A percentile compares a stretch with the other conserved stretches of the same genome.
Evolutionary conservation across 2,888 invertebrate species (phyloP).

Genomic region (Cetonia aurata): DNA sequence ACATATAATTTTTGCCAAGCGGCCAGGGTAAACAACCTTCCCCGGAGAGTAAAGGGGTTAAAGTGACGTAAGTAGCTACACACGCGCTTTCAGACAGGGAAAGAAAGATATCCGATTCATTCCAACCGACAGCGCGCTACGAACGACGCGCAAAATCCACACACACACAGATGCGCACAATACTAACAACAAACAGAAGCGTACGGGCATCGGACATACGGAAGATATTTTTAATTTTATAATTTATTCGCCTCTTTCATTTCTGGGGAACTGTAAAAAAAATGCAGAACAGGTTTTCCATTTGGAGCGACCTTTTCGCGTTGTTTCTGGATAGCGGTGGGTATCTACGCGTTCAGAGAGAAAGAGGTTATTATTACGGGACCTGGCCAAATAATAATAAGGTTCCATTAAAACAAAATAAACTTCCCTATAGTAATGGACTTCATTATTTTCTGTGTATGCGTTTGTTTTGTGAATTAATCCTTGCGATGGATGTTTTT

Average conservation of each 20-base stretch:
- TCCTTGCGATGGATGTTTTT: background rate
- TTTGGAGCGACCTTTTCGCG: conserved; percentile 29
- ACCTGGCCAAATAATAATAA: background rate
- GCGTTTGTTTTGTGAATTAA: background rate
- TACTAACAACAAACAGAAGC: background rate
- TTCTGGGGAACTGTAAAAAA: conserved; percentile 30
- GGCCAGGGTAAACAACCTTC: conserved; percentile 44
- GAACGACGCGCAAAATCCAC: background rate
- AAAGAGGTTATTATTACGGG: conserved; percentile 15
- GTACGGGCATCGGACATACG: conserved; percentile 18
- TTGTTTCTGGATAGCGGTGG: conserved; percentile 14
- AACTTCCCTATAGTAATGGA: too few species aligned
- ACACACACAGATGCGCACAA: conserved; percentile 1
- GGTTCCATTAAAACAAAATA: background rate
- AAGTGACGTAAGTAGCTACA: conserved; percentile 38
- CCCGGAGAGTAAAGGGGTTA: conserved; percentile 42
- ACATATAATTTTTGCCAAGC: conserved; percentile 37
- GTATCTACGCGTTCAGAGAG: conserved; percentile 18
- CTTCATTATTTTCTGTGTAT: background rate
- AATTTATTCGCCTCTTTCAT: conserved; percentile 39
- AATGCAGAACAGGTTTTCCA: conserved; percentile 37
- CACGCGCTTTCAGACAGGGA: background rate
- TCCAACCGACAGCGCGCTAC: conserved; percentile 3
- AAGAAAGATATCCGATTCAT: conserved; percentile 24
- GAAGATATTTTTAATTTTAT: conserved; percentile 44